Percentiles rank a stretch among this genome's conserved stretches.
phyloP scores from a whole-genome alignment of 2,113 vertebrate species.

The Alethe diademata region DNA sequence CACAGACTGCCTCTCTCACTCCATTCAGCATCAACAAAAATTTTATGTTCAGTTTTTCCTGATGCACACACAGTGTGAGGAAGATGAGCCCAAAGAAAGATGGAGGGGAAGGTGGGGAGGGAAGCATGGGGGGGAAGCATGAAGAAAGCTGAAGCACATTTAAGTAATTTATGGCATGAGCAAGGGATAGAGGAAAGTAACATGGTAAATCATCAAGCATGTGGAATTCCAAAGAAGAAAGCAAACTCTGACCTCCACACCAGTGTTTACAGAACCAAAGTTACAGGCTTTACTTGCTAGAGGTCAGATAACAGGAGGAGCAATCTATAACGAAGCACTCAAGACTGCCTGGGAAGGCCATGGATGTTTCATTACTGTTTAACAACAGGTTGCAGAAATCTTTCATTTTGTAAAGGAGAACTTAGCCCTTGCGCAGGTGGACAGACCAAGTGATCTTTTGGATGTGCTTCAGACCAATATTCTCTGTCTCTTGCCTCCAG shows the following conservation, averaged over 20 bases:
- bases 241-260: background rate
- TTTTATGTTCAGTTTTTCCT: background rate
- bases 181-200: background rate
- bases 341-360: background rate
- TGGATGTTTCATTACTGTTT: background rate
- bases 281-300: background rate
- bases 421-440: background rate
- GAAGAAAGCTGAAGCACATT: background rate
- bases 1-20: background rate
- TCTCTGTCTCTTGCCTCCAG: background rate
- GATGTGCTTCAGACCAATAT: background rate
- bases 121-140: fast-evolving
- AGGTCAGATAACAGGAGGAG: background rate
- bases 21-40: background rate
- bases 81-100: background rate
- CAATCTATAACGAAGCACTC: background rate
- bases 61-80: background rate
- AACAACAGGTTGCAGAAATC: background rate
- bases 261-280: background rate
- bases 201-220: background rate
- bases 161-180: background rate
- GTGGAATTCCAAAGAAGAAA: background rate
- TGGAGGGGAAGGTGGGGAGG: too few species aligned
- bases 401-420: background rate
- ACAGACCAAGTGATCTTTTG: background rate